Evolutionary conservation across 2,888 invertebrate genomes (phyloP), one percentile per base, ranked within the genome.

Genomic region (Oxytorus armatus): DNA sequence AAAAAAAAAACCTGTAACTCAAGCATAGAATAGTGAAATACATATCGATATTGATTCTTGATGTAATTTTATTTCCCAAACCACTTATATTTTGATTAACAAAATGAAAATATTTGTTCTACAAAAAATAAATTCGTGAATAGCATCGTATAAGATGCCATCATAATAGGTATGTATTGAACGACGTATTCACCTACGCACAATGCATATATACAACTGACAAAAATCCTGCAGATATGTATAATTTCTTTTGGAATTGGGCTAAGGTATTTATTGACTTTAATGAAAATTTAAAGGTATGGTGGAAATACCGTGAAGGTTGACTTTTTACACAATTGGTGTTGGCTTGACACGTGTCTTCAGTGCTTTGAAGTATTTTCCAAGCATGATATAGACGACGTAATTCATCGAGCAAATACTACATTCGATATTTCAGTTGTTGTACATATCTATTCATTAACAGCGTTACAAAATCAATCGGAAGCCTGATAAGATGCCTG

Each of bases 1-100:
- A 55, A 36, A 70, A 61, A 53, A 18, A 61, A 77, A 51, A 65
- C 11, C 57, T 84, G 81, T 79, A 83, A 70, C 63, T 75, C 72
- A 36, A 74, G 57, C 53, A 29, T 81, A 77, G 55, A 75, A 75
- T 76, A 81, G 70, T 44, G 66, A 84, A 83, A 84, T 84, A 84
- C 84, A 84, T 84, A 84, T 84, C 83, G 76, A 74, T 74, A 59
- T 55, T 73, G 23, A 65, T 69, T 74, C 49, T 65, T 44, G 25
- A 59, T 53, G 23, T 51, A 70, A 51, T 23, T 80, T 75, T 66
- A 80, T 82, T 80, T 29, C 3, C 21, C 44, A 61, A 63, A 23
- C 59, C 72, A 16, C 8, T 39, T 16, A 3, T 23, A 36, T 14
- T 14, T 18, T 49, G 1, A 61, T n/a, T 4, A 33, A 33, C 2